Conservation (phyloP, 2,113 vertebrate genomes). For the Xiphophorus hellerii region DNA sequence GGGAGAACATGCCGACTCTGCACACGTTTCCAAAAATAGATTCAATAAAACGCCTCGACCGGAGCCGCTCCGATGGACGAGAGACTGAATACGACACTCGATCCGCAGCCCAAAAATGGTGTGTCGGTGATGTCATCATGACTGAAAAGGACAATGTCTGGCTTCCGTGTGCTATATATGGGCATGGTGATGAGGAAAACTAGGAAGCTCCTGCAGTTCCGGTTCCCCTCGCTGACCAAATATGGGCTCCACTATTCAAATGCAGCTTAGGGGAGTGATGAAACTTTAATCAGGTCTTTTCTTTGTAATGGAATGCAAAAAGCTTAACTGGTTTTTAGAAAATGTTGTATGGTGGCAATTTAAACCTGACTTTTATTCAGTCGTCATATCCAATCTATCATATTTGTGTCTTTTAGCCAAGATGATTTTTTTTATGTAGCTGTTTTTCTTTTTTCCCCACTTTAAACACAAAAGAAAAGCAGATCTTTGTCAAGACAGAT, state of each 20-base stretch:
- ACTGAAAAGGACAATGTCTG: constrained; percentile 37
- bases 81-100: constrained; percentile 22
- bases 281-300: neutral
- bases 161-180: constrained; percentile 73
- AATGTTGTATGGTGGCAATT: neutral
- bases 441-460: neutral
- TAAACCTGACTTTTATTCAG: neutral
- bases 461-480: neutral
- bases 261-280: constrained; percentile 26
- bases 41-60: constrained; percentile 46
- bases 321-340: neutral
- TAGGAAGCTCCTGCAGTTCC: constrained; percentile 71
- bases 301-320: constrained; percentile 13
- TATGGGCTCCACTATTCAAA: constrained; percentile 38
- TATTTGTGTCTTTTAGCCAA: neutral
- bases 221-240: constrained; percentile 52
- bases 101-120: constrained; percentile 65
- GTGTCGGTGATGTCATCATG: constrained; percentile 64
- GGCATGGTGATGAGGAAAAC: constrained; percentile 22
- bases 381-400: neutral
- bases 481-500: neutral
- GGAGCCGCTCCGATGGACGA: constrained; percentile 31
- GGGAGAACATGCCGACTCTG: constrained; percentile 63
- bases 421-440: neutral
- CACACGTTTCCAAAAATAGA: constrained; percentile 75